A percentile compares a stretch with the other conserved stretches of the same genome.
phyloP scores from a whole-genome alignment of 1,140 invertebrate species.

The Pectinophora gossypiella region DNA sequence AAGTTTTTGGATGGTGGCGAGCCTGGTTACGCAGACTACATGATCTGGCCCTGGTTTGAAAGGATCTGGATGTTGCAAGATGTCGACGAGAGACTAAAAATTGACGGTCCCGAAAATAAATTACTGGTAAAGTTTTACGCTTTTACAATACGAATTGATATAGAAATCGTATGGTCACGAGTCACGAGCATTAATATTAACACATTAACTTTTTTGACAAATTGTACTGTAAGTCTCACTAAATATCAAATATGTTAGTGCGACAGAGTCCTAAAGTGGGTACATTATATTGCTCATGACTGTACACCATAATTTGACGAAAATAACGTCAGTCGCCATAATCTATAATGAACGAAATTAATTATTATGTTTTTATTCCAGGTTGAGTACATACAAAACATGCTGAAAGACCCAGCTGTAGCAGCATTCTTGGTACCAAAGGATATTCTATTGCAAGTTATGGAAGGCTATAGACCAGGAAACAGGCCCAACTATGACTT shows the following conservation, averaged over 20 bases:
- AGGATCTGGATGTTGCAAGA: constrained; percentile 70
- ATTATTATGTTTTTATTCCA: constrained; percentile 25
- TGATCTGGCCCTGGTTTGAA: constrained; percentile 95
- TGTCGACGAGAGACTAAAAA: constrained; percentile 19
- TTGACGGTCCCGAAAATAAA: constrained; percentile 35
- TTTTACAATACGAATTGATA: no score
- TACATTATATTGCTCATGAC: no score
- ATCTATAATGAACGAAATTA: background rate
- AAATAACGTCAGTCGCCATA: no score
- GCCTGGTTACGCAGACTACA: constrained; percentile 91
- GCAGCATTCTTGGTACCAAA: constrained; percentile 41
- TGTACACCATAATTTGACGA: no score
- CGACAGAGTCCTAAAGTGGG: no score
- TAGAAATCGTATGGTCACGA: no score
- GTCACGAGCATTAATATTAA: no score
- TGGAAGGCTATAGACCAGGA: constrained; percentile 24
- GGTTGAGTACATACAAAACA: constrained; percentile 39
- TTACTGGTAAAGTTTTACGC: constrained; percentile 38
- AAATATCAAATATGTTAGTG: no score
- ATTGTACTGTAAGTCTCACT: no score
- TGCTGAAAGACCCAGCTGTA: constrained; percentile 50
- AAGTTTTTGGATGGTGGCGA: constrained; percentile 82
- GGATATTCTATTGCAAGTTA: constrained; percentile 31
- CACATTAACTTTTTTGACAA: no score
- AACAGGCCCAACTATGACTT: constrained; percentile 31